Base-by-base conservation (phyloP, 2,888 invertebrate species). In the Stenchaetothrips biformis region DNA sequence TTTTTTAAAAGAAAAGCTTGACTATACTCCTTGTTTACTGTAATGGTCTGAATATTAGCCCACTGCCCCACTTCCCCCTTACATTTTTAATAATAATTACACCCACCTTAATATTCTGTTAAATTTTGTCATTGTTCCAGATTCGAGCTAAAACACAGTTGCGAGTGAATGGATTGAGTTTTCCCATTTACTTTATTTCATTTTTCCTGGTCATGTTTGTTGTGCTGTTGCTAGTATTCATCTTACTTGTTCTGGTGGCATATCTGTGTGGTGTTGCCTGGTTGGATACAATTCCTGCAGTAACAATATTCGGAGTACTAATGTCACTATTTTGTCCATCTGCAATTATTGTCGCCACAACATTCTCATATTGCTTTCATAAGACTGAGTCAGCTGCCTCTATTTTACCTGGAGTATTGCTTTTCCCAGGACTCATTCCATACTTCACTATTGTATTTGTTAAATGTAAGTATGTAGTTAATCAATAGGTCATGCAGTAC, bases 371-470 rank as follows among this genome's bases (percentile, higher is more conserved):
- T 85, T 89, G 94, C 79, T 95, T 95, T 86, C 92, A 94, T 86
- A 93, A 93, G 85, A 92, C 92, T 88, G 95, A 95, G 85, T 93
- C 94, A 7, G 94, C 94, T 0, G 93, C 94, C 85, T 92, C 93
- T 81, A 92, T 95, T 83, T 89, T 94, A 86, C 93, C 94, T 0
- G 93, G 94, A 84, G 91, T 93, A 48, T 92, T 92, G 18, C 92
- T 93, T 0, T 92, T 93, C 87, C 87, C 92, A 67, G 94, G 94
- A 0, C 90, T 93, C 79, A 89, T 95, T 82, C 94, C 95, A 0
- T 95, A 93, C 85, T 87, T 92, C 25, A 85, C 93, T 59, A 94
- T 95, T 1, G 91, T 92, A 95, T 84, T 92, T 93, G 88, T 88
- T 92, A 83, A 89, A 92, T 84, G 90, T 92, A 85, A 92, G 93